These are phyloP conservation scores for Lasioglossum oenotherae DNA, from an alignment of 2,888 invertebrate species.

Conservation along the genomic window DNA sequence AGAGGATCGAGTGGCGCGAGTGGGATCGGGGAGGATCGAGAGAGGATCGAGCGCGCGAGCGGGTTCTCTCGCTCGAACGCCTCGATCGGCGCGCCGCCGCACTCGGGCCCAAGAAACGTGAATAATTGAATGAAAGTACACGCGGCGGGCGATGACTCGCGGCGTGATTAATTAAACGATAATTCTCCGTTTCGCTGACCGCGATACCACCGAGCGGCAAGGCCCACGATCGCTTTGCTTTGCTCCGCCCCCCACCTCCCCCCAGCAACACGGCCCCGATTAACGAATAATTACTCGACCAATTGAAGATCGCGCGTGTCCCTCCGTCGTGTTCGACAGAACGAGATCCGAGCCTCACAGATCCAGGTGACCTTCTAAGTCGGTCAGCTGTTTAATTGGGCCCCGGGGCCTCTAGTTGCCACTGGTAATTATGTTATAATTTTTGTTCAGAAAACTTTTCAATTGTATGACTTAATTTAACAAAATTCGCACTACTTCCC, in stretches of 20 bases:
- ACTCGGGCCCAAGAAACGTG: constrained; percentile 20
- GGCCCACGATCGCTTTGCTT: background rate
- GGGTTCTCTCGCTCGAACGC: constrained; percentile 13
- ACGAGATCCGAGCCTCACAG: background rate
- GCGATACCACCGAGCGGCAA: background rate
- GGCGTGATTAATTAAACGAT: constrained; percentile 46
- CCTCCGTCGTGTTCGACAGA: background rate
- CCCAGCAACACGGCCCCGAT: constrained; percentile 10
- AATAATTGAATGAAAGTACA: constrained; percentile 50
- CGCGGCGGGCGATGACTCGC: constrained; percentile 23
- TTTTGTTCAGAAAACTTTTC: background rate
- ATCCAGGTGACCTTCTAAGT: constrained; percentile 4
- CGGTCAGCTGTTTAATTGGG: constrained; percentile 18
- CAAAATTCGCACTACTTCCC: background rate
- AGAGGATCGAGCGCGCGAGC: background rate
- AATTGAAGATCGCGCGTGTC: constrained; percentile 37
- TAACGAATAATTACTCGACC: constrained; percentile 34
- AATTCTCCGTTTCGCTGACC: constrained; percentile 22
- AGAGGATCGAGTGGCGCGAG: background rate
- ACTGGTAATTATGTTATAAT: background rate
- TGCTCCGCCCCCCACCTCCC: background rate
- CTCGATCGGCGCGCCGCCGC: constrained; percentile 8
- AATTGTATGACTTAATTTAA: background rate
- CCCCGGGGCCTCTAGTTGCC: background rate
- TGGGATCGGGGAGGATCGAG: constrained; percentile 2